A percentile compares a stretch with the other conserved stretches of the same genome.
phyloP scores from a whole-genome alignment of 1,140 invertebrate species.

The Saccostrea cuccullata region DNA sequence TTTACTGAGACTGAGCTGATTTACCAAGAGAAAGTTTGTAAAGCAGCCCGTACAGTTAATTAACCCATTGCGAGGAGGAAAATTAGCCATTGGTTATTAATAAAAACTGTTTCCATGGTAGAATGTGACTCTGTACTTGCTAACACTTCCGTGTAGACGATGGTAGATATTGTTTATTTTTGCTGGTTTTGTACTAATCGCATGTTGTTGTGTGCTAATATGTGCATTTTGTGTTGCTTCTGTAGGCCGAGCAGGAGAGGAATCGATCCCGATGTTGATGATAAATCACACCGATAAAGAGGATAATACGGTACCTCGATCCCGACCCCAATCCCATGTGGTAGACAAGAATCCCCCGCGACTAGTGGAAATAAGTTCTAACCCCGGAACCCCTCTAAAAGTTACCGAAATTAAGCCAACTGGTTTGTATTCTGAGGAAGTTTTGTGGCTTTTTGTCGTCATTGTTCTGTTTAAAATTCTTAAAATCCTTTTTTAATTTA shows the following conservation, averaged over 20 bases:
- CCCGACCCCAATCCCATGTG: conserved; percentile 60
- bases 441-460: conserved; percentile 27
- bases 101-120: not conserved
- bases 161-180: conserved; percentile 28
- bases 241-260: conserved; percentile 76
- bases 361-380: conserved; percentile 74
- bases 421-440: conserved; percentile 65
- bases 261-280: conserved; percentile 79
- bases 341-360: conserved; percentile 69
- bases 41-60: conserved; percentile 10
- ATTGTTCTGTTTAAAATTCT: conserved; percentile 35
- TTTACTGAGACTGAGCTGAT: not conserved
- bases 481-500: not conserved
- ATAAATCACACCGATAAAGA: conserved; percentile 78
- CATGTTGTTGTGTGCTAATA: conserved; percentile 53
- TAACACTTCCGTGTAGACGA: conserved; percentile 12
- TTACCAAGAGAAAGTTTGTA: not conserved
- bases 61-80: conserved; percentile 2
- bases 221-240: conserved; percentile 50
- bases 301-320: conserved; percentile 65
- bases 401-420: conserved; percentile 71
- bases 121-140: conserved; percentile 18
- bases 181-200: conserved; percentile 36
- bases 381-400: conserved; percentile 71
- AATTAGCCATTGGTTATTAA: conserved; percentile 7